Evolutionary conservation across 2,797 vertebrate genomes (phyloP).

Genomic region (Tragopan temminckii): DNA sequence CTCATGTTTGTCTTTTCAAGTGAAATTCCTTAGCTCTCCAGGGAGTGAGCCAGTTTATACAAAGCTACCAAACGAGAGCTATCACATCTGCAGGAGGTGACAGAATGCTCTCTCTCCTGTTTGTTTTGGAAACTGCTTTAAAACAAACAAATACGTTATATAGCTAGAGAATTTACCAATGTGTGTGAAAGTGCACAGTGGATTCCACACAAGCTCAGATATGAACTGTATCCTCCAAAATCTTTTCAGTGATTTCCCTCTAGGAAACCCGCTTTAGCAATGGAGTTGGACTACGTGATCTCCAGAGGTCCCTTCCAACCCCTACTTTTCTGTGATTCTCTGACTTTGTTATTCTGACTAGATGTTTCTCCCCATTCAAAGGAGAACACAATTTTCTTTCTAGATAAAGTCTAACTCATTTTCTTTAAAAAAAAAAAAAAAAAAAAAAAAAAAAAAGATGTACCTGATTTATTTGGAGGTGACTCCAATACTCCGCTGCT

Average conservation of each 20-base stretch:
- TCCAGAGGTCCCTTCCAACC: background rate
- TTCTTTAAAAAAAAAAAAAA: background rate
- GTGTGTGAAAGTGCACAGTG: background rate
- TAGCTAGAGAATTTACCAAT: background rate
- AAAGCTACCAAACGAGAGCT: background rate
- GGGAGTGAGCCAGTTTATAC: background rate
- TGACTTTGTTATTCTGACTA: background rate
- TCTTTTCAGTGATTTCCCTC: background rate
- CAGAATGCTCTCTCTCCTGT: background rate
- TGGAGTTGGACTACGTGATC: background rate
- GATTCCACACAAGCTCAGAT: background rate
- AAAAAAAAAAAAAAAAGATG: background rate
- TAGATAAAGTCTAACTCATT: background rate
- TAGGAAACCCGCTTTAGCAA: background rate
- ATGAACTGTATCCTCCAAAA: background rate
- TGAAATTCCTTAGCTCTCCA: background rate
- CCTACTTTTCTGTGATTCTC: background rate
- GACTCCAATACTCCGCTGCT: background rate
- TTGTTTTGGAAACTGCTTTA: background rate
- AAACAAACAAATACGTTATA: background rate
- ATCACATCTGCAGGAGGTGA: background rate
- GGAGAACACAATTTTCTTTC: background rate
- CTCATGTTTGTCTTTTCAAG: background rate
- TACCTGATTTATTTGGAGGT: background rate
- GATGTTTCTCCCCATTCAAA: background rate